Evolutionary conservation across 1,140 invertebrate genomes (phyloP).

Genomic region (Planococcus citri): DNA sequence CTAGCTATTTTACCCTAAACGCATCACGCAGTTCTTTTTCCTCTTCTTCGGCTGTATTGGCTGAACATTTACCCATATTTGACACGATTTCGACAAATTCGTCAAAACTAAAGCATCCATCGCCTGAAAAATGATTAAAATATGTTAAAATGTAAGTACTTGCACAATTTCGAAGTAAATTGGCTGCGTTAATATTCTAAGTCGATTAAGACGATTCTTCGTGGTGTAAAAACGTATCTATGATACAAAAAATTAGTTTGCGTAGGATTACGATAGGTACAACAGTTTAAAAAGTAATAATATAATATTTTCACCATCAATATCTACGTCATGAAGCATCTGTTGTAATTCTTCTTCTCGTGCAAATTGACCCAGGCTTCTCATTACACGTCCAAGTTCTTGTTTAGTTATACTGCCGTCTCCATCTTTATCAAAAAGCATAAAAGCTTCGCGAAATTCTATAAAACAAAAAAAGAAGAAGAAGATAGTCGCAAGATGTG

Average conservation of each 20-base stretch:
- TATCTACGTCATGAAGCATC: conserved; percentile 82
- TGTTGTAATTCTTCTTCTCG: conserved; percentile 67
- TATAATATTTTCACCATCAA: no score
- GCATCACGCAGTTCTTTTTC: conserved; percentile 76
- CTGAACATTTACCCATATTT: conserved; percentile 55
- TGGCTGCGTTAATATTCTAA: no score
- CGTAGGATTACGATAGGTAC: no score
- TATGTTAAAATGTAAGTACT: background rate
- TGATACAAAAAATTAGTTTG: no score
- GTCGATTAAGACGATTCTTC: no score
- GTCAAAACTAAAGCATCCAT: conserved; percentile 82
- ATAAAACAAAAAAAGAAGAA: conserved; percentile 24
- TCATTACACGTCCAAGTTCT: conserved; percentile 70
- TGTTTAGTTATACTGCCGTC: conserved; percentile 79
- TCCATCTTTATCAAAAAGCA: conserved; percentile 78
- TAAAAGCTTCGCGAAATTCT: conserved; percentile 77
- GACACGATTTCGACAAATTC: conserved; percentile 85
- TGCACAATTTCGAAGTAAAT: no score
- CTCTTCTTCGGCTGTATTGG: conserved; percentile 50
- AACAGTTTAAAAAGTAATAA: no score
- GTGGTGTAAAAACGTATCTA: no score
- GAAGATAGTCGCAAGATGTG: background rate
- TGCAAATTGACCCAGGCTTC: conserved; percentile 70
- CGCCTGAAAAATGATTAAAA: conserved; percentile 41
- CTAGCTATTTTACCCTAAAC: conserved; percentile 50